These are phyloP conservation scores for Hydrolagus affinis DNA, from an alignment of 2,113 vertebrate species.

Conservation along the genomic window DNA sequence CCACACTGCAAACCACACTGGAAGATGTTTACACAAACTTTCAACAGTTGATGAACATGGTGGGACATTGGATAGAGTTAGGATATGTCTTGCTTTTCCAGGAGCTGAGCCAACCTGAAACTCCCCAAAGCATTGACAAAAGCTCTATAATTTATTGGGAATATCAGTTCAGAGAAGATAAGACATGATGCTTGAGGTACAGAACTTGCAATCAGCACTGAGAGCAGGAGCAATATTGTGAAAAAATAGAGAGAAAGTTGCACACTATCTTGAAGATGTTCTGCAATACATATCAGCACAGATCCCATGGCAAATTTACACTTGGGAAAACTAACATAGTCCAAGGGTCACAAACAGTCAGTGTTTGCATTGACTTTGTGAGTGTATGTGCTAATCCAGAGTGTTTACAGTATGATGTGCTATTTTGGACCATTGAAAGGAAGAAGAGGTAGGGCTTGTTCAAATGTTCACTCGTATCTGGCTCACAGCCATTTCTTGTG, in stretches of 20 bases:
- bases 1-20: not conserved
- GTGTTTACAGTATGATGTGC: not conserved
- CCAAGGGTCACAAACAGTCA: not conserved
- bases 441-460: not conserved
- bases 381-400: not conserved
- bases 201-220: not conserved
- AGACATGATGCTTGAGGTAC: too few species aligned
- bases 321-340: not conserved
- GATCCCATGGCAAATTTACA: not conserved
- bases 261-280: too few species aligned
- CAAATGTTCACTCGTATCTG: not conserved
- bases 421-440: not conserved
- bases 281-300: not conserved
- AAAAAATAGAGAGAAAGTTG: not conserved
- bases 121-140: not conserved
- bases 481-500: not conserved
- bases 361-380: not conserved
- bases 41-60: not conserved
- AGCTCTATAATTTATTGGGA: not conserved
- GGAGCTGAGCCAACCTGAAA: not conserved
- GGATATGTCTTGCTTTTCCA: not conserved
- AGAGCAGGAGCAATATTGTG: not conserved
- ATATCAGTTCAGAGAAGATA: not conserved
- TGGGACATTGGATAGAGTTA: not conserved
- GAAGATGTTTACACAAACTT: not conserved